Evolutionary conservation across 2,888 invertebrate species (phyloP).

Genomic region (Heliconius hortense): DNA sequence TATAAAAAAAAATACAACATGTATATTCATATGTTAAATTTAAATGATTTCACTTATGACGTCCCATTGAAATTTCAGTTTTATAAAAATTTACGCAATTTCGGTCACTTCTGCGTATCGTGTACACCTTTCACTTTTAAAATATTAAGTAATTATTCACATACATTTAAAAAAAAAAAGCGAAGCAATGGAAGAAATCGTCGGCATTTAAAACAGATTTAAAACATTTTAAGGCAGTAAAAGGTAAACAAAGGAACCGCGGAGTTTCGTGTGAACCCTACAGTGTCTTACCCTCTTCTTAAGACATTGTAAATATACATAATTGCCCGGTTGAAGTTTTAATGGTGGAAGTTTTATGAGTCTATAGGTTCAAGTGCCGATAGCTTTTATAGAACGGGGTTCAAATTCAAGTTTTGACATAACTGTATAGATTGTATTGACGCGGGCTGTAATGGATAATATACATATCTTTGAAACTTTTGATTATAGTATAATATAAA

Average conservation of each 20-base stretch:
- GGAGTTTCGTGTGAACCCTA: constrained; percentile 61
- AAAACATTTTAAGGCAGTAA: constrained; percentile 31
- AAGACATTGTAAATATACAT: constrained; percentile 67
- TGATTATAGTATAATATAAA: neutral
- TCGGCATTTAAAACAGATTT: constrained; percentile 33
- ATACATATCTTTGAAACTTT: neutral
- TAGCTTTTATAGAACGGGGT: neutral
- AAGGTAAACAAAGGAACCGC: constrained; percentile 48
- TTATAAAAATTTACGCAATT: constrained; percentile 16
- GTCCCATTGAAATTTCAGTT: constrained; percentile 11
- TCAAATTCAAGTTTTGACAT: neutral
- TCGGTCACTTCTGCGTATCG: constrained; percentile 11
- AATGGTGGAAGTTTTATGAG: neutral
- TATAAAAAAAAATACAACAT: neutral
- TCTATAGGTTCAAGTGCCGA: neutral
- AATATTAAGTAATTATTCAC: constrained; percentile 7
- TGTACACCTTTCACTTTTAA: constrained; percentile 13
- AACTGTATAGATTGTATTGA: neutral
- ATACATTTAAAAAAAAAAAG: neutral
- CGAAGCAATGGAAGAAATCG: constrained; percentile 2
- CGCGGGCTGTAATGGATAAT: neutral
- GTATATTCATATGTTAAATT: constrained; percentile 7
- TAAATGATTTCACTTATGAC: constrained; percentile 19
- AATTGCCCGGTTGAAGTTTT: constrained; percentile 43
- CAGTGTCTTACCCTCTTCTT: constrained; percentile 65